These are phyloP conservation scores for Australoheros scitulus DNA, from an alignment of 2,113 vertebrate genomes.

Conservation along the genomic window DNA sequence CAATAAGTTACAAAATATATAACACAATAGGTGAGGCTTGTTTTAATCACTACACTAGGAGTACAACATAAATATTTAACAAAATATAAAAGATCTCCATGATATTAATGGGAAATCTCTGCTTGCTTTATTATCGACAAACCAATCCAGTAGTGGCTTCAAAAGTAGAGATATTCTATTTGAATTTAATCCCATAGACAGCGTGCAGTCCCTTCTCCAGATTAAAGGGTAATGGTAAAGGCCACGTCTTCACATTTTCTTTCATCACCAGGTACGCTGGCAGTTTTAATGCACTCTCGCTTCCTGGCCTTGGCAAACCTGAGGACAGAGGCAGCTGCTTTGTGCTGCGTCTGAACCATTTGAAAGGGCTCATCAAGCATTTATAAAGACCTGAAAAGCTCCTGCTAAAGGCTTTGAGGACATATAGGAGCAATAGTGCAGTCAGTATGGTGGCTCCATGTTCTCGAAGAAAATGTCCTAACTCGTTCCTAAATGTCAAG, in stretches of 20 bases:
- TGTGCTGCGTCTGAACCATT: constrained; percentile 55
- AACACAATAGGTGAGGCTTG: accelerated
- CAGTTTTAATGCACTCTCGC: constrained; percentile 34
- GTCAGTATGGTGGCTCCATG: background rate
- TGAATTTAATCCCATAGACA: constrained; percentile 47
- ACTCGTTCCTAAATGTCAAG: constrained; percentile 41
- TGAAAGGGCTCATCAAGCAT: constrained; percentile 71
- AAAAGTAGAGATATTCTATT: constrained; percentile 33
- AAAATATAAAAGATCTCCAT: background rate
- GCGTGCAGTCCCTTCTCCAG: constrained; percentile 23
- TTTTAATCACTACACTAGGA: background rate
- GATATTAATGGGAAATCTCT: background rate
- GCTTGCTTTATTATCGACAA: constrained; percentile 7
- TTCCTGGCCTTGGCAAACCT: constrained; percentile 43
- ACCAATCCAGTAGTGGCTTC: constrained; percentile 17
- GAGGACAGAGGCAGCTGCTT: constrained; percentile 54
- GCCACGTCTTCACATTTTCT: constrained; percentile 35
- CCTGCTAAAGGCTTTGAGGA: constrained; percentile 51
- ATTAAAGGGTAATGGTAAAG: constrained; percentile 57
- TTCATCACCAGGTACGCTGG: constrained; percentile 52
- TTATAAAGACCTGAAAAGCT: constrained; percentile 69
- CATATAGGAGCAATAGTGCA: constrained; percentile 38
- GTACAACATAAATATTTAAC: background rate
- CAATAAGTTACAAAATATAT: background rate
- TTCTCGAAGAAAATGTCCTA: constrained; percentile 11